Evolutionary conservation across 2,113 vertebrate genomes (phyloP), one percentile per base, ranked within the genome.

Genomic region (Drymodes brunneopygia): DNA sequence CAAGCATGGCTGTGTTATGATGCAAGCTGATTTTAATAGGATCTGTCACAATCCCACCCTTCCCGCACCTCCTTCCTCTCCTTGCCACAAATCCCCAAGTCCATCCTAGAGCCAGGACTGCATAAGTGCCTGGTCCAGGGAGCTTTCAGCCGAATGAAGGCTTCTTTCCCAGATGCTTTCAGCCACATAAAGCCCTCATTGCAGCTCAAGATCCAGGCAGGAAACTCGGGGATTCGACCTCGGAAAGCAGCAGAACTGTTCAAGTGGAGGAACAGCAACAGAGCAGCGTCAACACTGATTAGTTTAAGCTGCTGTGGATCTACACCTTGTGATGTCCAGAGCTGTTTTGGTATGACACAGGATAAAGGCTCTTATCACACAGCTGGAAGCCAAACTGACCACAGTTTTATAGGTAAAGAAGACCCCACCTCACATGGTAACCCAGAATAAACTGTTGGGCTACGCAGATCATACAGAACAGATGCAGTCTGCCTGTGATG

Each of bases 231-330:
- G 18, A 5, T 36, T 65, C 45, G 29, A 81, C 20, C 36, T 40
- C 65, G 45, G 54, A 25, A 80, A n/a, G 44, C 31, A 47, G 35
- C 53, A 93, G 53, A 81, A 69, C 31, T 17, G 11, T 21, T 50
- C 16, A 71, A 50, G 11, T 8, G 23, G 10, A 91, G 51, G 42
- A 54, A 80, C 14, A 47, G 35, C 65, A 91, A 90, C 20, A 51
- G 31, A 75, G 36, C 4, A 2, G 40, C 1, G 1, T 40, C 48
- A 60, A 14, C 2, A 7, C 2, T 1, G 0, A 53, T 29, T 29
- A 50, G 11, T 25, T 86, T 25, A 81, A 88, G 29, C 35, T 83
- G 62, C 47, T 74, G 16, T 5, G 9, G 27, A 58, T 16, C 38
- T 81, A 16, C 12, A 54, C 25, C 38, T 50, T 77, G 54, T 58